These are phyloP conservation scores for Pyrrhia umbra DNA, from an alignment of 2,888 invertebrate genomes.

Conservation along the genomic window DNA sequence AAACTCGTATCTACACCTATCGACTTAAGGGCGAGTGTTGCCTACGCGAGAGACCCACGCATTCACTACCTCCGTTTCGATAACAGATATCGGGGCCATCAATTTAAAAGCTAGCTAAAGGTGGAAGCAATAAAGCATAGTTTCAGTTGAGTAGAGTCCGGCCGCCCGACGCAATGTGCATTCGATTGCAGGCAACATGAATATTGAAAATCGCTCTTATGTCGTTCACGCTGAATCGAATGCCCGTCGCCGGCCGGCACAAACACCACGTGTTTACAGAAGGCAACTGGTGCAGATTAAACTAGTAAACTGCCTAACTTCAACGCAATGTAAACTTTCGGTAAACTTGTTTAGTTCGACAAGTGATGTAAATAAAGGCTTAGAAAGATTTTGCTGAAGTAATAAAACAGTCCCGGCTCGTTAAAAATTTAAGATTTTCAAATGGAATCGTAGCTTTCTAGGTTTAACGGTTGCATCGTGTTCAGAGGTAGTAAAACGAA, in stretches of 20 bases:
- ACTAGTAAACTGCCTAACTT: constrained; percentile 76
- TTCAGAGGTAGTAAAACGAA: constrained; percentile 67
- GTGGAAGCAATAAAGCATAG: constrained; percentile 74
- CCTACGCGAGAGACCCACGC: constrained; percentile 58
- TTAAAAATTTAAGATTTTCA: constrained; percentile 63
- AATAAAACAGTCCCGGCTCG: constrained; percentile 60
- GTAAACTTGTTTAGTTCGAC: constrained; percentile 49
- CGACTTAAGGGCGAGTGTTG: constrained; percentile 44
- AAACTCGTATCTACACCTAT: constrained; percentile 64
- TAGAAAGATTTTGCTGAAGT: constrained; percentile 49
- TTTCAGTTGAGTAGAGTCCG: constrained; percentile 69
- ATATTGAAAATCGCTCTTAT: constrained; percentile 88
- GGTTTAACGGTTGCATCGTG: constrained; percentile 68
- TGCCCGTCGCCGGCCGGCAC: constrained; percentile 72
- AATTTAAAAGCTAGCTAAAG: constrained; percentile 74
- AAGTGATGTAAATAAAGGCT: constrained; percentile 30
- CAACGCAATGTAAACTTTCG: constrained; percentile 80
- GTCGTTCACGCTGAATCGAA: constrained; percentile 79
- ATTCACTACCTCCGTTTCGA: constrained; percentile 75
- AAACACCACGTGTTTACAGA: constrained; percentile 86
- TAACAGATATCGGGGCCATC: constrained; percentile 63
- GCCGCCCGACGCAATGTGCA: constrained; percentile 82
- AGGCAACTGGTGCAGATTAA: constrained; percentile 81
- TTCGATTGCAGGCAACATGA: constrained; percentile 79
- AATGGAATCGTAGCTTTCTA: constrained; percentile 66